Evolutionary conservation across 2,888 invertebrate genomes (phyloP).

Genomic region (Cheilosia variabilis): DNA sequence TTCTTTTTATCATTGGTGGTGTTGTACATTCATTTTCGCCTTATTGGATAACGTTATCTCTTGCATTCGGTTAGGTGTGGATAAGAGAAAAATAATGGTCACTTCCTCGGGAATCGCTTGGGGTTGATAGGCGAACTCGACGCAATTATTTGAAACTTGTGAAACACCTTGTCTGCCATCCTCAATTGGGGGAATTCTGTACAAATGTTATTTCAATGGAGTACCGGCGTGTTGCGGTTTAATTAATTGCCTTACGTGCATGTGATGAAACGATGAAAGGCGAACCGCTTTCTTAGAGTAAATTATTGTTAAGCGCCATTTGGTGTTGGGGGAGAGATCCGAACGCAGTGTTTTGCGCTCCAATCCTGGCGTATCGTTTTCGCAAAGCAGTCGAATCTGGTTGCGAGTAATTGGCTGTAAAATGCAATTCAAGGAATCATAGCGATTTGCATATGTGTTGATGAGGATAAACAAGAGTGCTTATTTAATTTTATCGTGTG

Average conservation of each 20-base stretch:
- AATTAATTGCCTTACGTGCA: slow-evolving; percentile 70
- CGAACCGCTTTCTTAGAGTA: slow-evolving; percentile 54
- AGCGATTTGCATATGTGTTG: slow-evolving; percentile 54
- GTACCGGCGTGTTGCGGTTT: slow-evolving; percentile 38
- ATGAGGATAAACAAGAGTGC: slow-evolving; percentile 21
- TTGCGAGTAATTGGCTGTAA: slow-evolving; percentile 61
- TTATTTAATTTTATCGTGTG: slow-evolving; percentile 58
- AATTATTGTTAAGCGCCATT: slow-evolving; percentile 43
- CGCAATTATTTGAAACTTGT: slow-evolving; percentile 68
- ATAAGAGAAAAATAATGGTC: slow-evolving; percentile 69
- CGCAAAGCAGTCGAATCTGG: slow-evolving; percentile 43
- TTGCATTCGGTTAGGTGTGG: slow-evolving; percentile 46
- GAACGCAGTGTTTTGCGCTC: slow-evolving; percentile 2
- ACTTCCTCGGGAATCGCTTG: slow-evolving; percentile 48
- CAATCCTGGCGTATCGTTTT: slow-evolving; percentile 36
- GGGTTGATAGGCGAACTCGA: slow-evolving; percentile 54
- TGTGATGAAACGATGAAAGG: slow-evolving; percentile 72
- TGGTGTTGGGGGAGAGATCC: slow-evolving; percentile 2
- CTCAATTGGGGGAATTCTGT: slow-evolving; percentile 49
- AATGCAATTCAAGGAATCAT: slow-evolving; percentile 62
- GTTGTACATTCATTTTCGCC: slow-evolving; percentile 43
- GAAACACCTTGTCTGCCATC: slow-evolving; percentile 57
- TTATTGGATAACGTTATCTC: slow-evolving; percentile 51
- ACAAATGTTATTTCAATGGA: slow-evolving; percentile 71
- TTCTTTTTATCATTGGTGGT: slow-evolving; percentile 52